Conservation (phyloP, 2,888 invertebrate species). For the Deroplatys truncata region DNA sequence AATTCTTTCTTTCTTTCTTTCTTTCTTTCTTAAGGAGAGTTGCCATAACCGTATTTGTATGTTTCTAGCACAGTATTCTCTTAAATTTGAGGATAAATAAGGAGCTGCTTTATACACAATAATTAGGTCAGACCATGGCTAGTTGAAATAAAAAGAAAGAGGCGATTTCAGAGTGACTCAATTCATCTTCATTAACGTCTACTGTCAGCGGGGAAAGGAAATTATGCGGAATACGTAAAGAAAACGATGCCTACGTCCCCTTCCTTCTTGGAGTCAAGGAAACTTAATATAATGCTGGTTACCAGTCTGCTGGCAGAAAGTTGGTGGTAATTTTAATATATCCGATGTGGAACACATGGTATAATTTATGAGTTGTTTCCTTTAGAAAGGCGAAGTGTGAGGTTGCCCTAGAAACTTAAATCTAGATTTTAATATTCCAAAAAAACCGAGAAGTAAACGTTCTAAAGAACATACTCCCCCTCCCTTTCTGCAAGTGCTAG, state of each 20-base stretch:
- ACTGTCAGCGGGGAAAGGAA: neutral
- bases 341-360: neutral
- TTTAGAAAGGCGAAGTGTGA: neutral
- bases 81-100: neutral
- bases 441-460: neutral
- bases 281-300: neutral
- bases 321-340: neutral
- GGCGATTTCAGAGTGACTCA: neutral
- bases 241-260: neutral
- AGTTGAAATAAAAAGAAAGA: neutral
- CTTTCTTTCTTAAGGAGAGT: too few relatives aligned
- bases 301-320: neutral
- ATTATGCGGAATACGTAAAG: neutral
- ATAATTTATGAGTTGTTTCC: neutral
- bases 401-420: neutral
- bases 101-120: neutral
- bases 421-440: neutral
- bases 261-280: neutral
- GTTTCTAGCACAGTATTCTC: too few relatives aligned
- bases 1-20: too few relatives aligned
- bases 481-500: neutral
- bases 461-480: too few relatives aligned
- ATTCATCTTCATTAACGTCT: neutral
- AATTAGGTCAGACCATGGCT: neutral
- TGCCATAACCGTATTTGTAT: too few relatives aligned